Evolutionary conservation across 2,888 invertebrate species (phyloP).

Genomic region (Pachycephus smyrnensis): DNA sequence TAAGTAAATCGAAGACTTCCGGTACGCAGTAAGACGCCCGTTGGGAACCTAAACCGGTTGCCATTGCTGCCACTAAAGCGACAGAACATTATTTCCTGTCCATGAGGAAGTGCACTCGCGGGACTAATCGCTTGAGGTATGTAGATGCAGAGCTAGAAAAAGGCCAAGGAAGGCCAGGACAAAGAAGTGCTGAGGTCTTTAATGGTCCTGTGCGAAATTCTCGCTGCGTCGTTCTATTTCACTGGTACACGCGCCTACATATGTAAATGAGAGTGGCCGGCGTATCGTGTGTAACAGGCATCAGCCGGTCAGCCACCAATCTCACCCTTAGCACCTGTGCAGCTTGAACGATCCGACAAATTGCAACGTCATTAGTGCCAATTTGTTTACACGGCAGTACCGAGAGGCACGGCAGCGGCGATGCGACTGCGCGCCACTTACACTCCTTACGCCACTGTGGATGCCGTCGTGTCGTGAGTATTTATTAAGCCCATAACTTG

Average conservation of each 20-base stretch:
- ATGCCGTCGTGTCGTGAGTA: conserved; percentile 31
- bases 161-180: background rate
- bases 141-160: background rate
- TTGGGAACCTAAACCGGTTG: conserved; percentile 3
- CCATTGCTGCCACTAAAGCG: background rate
- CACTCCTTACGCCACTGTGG: conserved; percentile 36
- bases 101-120: too few relatives aligned
- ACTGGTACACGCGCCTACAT: conserved; percentile 20
- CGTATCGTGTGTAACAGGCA: conserved; percentile 30
- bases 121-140: background rate
- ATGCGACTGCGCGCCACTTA: too few relatives aligned
- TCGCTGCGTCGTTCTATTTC: background rate
- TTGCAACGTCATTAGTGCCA: conserved; percentile 62
- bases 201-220: background rate
- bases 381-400: conserved; percentile 61
- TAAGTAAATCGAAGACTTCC: conserved; percentile 51
- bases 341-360: conserved; percentile 57
- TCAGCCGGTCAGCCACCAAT: conserved; percentile 34
- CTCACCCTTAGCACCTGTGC: conserved; percentile 32
- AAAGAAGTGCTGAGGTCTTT: background rate
- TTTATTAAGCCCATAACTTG: conserved; percentile 37
- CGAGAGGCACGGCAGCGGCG: background rate
- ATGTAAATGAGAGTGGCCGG: conserved; percentile 35
- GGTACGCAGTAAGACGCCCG: background rate
- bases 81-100: too few relatives aligned